Conservation (phyloP, 2,113 vertebrate genomes). For the Perccottus glenii region DNA sequence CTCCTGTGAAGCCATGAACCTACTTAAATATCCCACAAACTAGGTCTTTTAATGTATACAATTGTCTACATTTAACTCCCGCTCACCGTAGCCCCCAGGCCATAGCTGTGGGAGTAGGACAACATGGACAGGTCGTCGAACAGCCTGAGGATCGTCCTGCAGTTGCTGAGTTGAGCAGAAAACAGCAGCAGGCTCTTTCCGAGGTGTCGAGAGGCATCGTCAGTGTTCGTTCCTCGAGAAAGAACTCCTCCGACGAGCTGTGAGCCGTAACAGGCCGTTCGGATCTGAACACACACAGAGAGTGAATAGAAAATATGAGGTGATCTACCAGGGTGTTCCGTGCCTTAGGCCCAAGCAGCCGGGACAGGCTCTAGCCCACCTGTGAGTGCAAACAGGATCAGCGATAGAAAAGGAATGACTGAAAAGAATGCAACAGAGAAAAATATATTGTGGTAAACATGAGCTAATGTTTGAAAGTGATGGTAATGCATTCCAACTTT, state of each 20-base stretch:
- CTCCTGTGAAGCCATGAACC: constrained; percentile 75
- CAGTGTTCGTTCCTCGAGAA: constrained; percentile 43
- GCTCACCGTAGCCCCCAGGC: constrained; percentile 85
- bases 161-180: constrained; percentile 88
- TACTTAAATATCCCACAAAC: background rate
- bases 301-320: no score
- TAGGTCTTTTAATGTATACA: no score
- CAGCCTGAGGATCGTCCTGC: constrained; percentile 88
- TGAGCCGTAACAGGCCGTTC: constrained; percentile 86
- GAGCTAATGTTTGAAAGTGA: no score
- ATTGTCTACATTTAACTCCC: no score
- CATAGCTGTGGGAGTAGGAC: constrained; percentile 84
- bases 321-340: no score
- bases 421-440: no score
- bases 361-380: no score
- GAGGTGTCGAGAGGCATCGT: constrained; percentile 56
- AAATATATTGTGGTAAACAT: no score
- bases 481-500: no score
- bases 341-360: no score
- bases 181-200: constrained; percentile 83
- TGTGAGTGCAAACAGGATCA: no score
- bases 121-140: constrained; percentile 93
- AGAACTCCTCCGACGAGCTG: constrained; percentile 88
- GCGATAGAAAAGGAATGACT: no score
- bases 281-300: constrained; percentile 75